These are phyloP conservation scores for Spea bombifrons DNA, from an alignment of 2,113 vertebrate genomes.

Conservation along the genomic window DNA sequence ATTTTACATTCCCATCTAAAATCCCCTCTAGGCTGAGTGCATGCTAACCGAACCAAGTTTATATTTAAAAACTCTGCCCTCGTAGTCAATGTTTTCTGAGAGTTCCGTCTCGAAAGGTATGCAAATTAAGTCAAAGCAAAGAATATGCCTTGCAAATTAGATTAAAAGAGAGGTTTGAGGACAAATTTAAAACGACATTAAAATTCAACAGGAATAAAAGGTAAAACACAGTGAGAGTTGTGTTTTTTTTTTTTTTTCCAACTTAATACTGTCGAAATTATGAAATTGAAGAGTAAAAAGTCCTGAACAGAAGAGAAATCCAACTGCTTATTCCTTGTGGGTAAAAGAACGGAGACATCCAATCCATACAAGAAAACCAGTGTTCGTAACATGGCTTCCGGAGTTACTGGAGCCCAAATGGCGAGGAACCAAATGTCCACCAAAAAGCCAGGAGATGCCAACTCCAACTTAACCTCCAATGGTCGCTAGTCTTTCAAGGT, in stretches of 20 bases:
- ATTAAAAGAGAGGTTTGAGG: conserved; percentile 32
- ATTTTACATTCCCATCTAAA: conserved; percentile 1
- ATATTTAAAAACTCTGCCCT: conserved; percentile 7
- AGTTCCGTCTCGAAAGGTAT: conserved; percentile 27
- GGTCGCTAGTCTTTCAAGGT: too few species aligned
- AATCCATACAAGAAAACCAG: too few species aligned
- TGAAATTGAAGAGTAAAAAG: too few species aligned
- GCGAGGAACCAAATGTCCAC: too few species aligned
- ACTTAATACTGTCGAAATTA: not conserved
- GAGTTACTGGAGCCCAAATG: too few species aligned
- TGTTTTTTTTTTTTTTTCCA: not conserved
- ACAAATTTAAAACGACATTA: conserved; percentile 15
- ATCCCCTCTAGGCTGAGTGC: not conserved
- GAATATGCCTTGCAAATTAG: conserved; percentile 26
- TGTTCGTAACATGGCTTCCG: too few species aligned
- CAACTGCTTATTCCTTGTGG: too few species aligned
- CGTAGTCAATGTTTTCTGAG: not conserved
- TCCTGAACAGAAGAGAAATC: too few species aligned
- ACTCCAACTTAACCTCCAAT: too few species aligned
- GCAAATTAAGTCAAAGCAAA: conserved; percentile 12
- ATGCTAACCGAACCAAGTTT: not conserved
- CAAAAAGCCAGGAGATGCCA: too few species aligned
- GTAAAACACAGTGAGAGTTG: not conserved
- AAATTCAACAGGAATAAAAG: not conserved
- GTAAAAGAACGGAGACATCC: too few species aligned